Percentiles rank a stretch among this genome's conserved stretches.
phyloP scores from a whole-genome alignment of 92 coral and sea anemone species.

The Porites divaricata region DNA sequence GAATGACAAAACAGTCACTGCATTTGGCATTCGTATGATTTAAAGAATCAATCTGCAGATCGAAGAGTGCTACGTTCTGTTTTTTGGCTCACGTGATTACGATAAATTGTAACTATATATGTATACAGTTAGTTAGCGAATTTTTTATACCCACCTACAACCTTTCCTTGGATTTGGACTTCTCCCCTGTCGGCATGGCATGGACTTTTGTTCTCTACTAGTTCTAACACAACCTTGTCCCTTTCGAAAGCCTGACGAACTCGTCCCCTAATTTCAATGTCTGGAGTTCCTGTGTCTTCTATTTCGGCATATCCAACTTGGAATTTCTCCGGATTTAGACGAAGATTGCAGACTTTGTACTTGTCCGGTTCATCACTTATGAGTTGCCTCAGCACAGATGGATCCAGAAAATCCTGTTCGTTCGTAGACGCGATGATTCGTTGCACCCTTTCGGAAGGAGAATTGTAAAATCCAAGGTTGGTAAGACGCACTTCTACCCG shows the following conservation, averaged over 20 bases:
- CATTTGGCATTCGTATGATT: no score
- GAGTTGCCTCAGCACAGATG: constrained; percentile 51
- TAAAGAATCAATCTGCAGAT: no score
- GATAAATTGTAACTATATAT: no score
- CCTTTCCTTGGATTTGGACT: constrained; percentile 37
- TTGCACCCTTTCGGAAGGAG: constrained; percentile 54
- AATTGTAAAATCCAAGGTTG: constrained; percentile 39
- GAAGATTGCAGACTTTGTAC: constrained; percentile 72
- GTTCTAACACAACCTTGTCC: constrained; percentile 86
- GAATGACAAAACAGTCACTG: no score
- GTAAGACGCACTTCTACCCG: constrained; percentile 72
- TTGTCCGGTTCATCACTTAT: constrained; percentile 59
- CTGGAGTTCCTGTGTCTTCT: constrained; percentile 82
- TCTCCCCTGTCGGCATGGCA: not conserved
- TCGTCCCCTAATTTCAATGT: constrained; percentile 75
- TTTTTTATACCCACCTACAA: constrained; percentile 42
- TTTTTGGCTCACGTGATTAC: no score
- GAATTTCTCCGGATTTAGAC: constrained; percentile 46
- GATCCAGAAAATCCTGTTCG: constrained; percentile 51
- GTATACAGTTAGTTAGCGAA: not conserved
- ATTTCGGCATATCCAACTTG: constrained; percentile 68
- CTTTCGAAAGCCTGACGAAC: constrained; percentile 84
- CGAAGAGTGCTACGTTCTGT: no score
- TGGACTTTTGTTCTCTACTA: not conserved
- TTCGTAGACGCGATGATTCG: constrained; percentile 36